Evolutionary conservation across 1,140 invertebrate genomes (phyloP).

Genomic region (Aphis gossypii): DNA sequence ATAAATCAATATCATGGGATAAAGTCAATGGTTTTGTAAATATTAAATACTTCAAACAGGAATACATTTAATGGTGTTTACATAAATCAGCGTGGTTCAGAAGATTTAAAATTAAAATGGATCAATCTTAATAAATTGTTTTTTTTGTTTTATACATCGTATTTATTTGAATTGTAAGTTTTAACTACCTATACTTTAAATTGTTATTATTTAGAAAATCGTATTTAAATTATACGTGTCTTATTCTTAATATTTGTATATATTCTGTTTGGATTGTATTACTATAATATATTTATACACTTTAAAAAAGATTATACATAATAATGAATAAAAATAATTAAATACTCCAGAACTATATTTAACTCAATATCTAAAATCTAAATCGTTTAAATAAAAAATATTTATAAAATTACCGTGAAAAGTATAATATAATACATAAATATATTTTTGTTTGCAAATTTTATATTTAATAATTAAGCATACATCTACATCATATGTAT

Average conservation of each 20-base stretch:
- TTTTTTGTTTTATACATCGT: not conserved
- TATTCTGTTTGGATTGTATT: not conserved
- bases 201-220: not conserved
- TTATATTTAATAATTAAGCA: not conserved
- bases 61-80: conserved; percentile 11
- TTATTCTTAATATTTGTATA: not conserved
- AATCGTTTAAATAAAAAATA: not conserved
- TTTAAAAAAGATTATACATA: not conserved
- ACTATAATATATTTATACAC: not conserved
- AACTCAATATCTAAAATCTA: not conserved
- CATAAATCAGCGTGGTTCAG: not conserved
- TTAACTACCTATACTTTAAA: not conserved
- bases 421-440: not conserved
- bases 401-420: not conserved
- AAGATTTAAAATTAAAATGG: not conserved
- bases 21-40: conserved; percentile 38
- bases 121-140: not conserved
- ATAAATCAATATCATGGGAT: not conserved
- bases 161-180: not conserved
- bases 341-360: not conserved
- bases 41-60: not conserved
- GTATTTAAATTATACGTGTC: not conserved
- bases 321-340: not conserved
- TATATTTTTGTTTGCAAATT: not conserved
- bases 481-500: not conserved